A percentile compares a stretch with the other conserved stretches of the same genome.
Conservation (phyloP, 2,888 invertebrate genomes). For the Drosophila peninsularis region DNA sequence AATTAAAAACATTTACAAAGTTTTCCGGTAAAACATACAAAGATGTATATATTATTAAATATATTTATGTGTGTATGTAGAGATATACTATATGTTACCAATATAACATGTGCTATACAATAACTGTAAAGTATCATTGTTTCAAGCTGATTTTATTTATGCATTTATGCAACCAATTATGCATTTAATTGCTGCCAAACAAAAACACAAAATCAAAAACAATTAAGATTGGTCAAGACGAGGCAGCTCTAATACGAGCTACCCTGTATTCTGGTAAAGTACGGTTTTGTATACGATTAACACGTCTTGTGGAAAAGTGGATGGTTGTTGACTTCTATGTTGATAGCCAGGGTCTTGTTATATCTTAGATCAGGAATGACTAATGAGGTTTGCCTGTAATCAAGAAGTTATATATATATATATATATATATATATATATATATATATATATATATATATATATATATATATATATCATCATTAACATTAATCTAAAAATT, state of each 20-base stretch:
- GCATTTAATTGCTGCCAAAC: constrained; percentile 73
- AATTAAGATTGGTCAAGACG: neutral
- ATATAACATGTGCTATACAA: constrained; percentile 11
- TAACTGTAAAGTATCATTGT: constrained; percentile 35
- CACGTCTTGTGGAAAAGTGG: neutral
- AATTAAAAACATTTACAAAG: constrained; percentile 31
- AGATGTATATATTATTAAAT: neutral
- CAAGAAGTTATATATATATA: no score
- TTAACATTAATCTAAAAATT: no score
- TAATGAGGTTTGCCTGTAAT: no score
- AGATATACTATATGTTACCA: neutral
- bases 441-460: no score
- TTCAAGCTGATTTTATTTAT: constrained; percentile 57
- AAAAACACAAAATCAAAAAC: constrained; percentile 41
- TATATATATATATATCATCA: no score
- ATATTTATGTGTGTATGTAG: neutral
- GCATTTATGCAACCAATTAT: constrained; percentile 75
- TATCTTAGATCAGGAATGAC: no score
- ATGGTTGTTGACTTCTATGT: neutral
- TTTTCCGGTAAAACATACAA: constrained; percentile 59
- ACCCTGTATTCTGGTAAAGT: neutral
- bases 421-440: no score
- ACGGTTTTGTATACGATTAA: neutral
- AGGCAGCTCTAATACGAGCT: neutral
- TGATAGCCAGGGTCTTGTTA: neutral